Evolutionary conservation across 1,140 invertebrate genomes (phyloP), one percentile per base, ranked within the genome.

Genomic region (Drosophila watanabei): DNA sequence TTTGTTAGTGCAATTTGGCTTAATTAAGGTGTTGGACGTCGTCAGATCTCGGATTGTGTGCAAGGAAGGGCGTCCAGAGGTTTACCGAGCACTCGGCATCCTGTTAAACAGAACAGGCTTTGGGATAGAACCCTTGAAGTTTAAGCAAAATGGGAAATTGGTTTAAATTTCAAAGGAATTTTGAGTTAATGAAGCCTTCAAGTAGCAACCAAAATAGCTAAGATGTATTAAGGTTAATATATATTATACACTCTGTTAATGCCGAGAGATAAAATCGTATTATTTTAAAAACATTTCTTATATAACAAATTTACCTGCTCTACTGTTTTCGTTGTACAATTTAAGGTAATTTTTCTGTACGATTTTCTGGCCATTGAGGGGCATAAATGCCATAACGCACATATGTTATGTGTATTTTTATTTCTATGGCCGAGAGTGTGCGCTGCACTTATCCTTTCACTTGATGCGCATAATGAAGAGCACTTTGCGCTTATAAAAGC

Each of bases 391-490:
- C 72, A 81, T 80, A 70, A 52, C n/a, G 37, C 56, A 72, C 24
- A 43, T 35, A 24, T 72, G 24, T 54, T 54, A 58, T 24, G 45
- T 56, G 51, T 54, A 56, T 77, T 59, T 75, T 39, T 79, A 69
- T 68, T 43, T 79, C 56, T 65, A 51, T 76, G 18, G 48, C 11
- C 39, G 41, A 69, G 49, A 61, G 45, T 68, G 70, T 78, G 65
- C 59, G 79, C 64, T 91, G 80, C 82, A 91, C 71, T 75, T 75
- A 75, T 75, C 70, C 71, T 75, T 91, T 91, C 84, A 88, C 75
- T 91, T 91, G 76, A 91, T 91, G 89, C 73, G 84, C 88, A 91
- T 91, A 91, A 91, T 91, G 88, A 91, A 91, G 88, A 91, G 88
- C 89, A 91, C 88, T 91, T 89, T 91, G 77, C 82, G 84, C 76